phyloP scores from a whole-genome alignment of 2,888 invertebrate species.

The Pterostichus niger region DNA sequence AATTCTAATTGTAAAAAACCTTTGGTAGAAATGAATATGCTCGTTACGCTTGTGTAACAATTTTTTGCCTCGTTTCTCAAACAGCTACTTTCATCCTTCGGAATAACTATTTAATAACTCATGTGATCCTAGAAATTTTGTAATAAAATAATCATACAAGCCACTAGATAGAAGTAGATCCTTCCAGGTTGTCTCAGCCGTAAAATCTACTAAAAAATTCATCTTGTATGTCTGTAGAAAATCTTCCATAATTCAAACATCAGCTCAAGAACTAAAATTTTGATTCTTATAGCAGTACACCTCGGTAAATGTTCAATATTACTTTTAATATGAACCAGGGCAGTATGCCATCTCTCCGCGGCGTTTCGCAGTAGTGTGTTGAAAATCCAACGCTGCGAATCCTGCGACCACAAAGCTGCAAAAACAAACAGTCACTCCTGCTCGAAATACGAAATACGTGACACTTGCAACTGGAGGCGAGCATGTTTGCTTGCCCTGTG shows the following conservation, averaged over 20 bases:
- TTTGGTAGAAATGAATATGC: no score
- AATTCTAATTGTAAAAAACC: no score
- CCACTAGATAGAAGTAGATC: background rate
- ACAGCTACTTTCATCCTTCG: no score
- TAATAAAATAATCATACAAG: background rate
- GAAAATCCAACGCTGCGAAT: background rate
- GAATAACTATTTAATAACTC: no score
- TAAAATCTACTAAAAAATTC: slow-evolving; percentile 28
- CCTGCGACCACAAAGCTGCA: background rate
- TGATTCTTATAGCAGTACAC: slow-evolving; percentile 11
- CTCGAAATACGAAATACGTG: background rate
- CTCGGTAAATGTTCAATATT: slow-evolving; percentile 35
- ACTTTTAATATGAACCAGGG: slow-evolving; percentile 46
- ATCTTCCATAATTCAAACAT: slow-evolving; percentile 27
- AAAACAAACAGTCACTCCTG: slow-evolving; percentile 8
- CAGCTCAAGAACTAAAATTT: slow-evolving; percentile 17
- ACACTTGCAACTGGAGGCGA: slow-evolving; percentile 1
- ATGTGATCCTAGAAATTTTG: no score
- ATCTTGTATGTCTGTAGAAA: slow-evolving; percentile 3
- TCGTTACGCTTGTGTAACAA: no score
- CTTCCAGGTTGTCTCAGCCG: background rate
- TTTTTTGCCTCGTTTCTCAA: no score
- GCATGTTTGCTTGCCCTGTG: background rate
- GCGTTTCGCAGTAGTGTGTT: background rate
- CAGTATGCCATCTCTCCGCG: background rate